Evolutionary conservation across 1,140 invertebrate genomes (phyloP), one percentile per base, ranked within the genome.

Genomic region (Mylabris phalerata): DNA sequence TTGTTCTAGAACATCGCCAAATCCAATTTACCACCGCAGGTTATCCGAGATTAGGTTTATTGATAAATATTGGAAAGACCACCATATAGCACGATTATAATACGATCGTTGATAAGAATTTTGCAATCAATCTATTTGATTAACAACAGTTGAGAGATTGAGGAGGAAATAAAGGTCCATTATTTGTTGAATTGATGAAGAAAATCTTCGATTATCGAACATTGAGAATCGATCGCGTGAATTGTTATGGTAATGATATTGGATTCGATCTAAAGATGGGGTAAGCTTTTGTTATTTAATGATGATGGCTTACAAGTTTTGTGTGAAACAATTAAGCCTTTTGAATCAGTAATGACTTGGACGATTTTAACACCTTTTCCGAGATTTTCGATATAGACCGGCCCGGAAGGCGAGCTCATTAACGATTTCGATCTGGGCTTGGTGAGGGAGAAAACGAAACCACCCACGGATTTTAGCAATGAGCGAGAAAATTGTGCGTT

Each of bases 241-340:
- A 54, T 56, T 56, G 43, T 56, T 48, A 56, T 56, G 54, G 54
- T 48, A 56, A 56, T 56, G 40, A 32, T 32, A 4, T 32, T 32
- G 32, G 32, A 32, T 32, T 32, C 19, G 32, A 32, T 32, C 32
- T 3, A 32, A 32, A 32, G 32, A 32, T 32, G 32, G 19, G 19
- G 32, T 45, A 45, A 41, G 41, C 51, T 42, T n/a, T 54, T 42
- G 51, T 54, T 46, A 42, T 52, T 50, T 48, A 32, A 55, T 55
- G 44, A 39, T 39, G 51, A 45, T 45, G 44, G 51, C 26, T 24
- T 42, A 32, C 7, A 32, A 0, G 32, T 32, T 32, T 32, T 32
- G 32, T 47, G 52, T 55, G 47, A 56, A 56, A 56, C 54, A 56
- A 56, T 56, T 56, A 56, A 56, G 54, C 40, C 48, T 42, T 45